Conservation (phyloP, 2,797 vertebrate genomes). For the Scyliorhinus canicula region DNA sequence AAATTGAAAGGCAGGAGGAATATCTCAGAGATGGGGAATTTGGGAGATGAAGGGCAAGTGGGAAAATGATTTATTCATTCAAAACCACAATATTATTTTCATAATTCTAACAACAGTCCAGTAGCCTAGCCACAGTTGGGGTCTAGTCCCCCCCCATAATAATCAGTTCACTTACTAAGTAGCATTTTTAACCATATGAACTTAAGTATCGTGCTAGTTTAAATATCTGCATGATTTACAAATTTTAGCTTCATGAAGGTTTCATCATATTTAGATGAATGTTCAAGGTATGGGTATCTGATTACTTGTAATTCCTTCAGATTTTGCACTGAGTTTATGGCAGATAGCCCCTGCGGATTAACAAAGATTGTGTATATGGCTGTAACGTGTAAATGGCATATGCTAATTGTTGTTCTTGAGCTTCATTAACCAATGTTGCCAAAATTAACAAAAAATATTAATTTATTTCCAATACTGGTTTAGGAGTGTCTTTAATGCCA, state of each 20-base stretch:
- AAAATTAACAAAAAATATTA: neutral
- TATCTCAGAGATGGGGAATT: neutral
- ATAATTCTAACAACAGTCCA: neutral
- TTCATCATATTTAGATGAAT: neutral
- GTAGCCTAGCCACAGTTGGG: too few relatives aligned
- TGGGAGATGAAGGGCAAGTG: neutral
- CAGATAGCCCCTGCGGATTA: neutral
- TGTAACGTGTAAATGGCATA: neutral
- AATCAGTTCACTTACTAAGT: too few relatives aligned
- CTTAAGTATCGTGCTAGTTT: neutral
- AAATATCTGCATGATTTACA: neutral
- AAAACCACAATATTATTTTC: neutral
- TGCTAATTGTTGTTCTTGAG: neutral
- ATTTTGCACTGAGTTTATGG: neutral
- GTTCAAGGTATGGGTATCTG: neutral
- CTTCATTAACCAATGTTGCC: neutral
- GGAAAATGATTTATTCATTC: neutral
- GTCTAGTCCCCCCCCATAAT: too few relatives aligned
- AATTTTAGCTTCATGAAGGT: neutral
- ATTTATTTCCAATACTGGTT: neutral
- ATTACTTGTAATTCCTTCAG: neutral
- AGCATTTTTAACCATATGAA: neutral
- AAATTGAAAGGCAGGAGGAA: neutral
- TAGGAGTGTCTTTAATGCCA: conserved; percentile 70
- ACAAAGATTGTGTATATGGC: neutral